Conservation (phyloP, 2,113 vertebrate genomes). For the Thymallus thymallus region DNA sequence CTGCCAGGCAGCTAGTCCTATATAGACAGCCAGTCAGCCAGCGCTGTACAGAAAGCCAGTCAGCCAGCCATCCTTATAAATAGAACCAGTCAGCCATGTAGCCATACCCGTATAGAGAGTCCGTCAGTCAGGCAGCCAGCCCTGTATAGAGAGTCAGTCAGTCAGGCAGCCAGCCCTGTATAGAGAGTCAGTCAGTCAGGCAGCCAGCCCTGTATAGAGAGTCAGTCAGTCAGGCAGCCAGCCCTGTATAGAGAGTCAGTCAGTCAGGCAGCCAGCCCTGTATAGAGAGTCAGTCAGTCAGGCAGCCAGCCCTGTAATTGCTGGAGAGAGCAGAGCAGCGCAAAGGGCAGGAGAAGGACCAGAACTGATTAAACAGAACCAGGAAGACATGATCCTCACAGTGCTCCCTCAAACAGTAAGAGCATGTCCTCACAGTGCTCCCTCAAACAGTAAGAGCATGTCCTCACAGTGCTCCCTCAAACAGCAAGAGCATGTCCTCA, state of each 20-base stretch:
- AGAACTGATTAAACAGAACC: too few relatives aligned
- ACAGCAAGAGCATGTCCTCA: too few relatives aligned
- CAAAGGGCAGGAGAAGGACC: conserved; percentile 52
- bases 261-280: conserved; percentile 38
- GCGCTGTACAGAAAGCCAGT: not conserved
- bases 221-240: conserved; percentile 15
- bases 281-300: conserved; percentile 14
- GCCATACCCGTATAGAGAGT: not conserved
- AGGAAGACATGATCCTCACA: too few relatives aligned
- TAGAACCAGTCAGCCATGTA: too few relatives aligned
- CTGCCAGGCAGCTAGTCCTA: too few relatives aligned
- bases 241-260: conserved; percentile 41
- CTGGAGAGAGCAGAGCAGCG: conserved; percentile 44
- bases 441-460: too few relatives aligned
- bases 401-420: too few relatives aligned
- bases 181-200: too few relatives aligned
- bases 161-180: conserved; percentile 27
- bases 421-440: too few relatives aligned
- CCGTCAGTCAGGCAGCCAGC: not conserved
- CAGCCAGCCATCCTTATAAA: too few relatives aligned
- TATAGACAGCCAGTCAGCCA: too few relatives aligned
- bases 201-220: conserved; percentile 49
- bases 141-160: not conserved
- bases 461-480: too few relatives aligned
- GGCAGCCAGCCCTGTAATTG: conserved; percentile 58